Conservation (phyloP, 2,113 vertebrate genomes). For the Eulemur macaco region DNA sequence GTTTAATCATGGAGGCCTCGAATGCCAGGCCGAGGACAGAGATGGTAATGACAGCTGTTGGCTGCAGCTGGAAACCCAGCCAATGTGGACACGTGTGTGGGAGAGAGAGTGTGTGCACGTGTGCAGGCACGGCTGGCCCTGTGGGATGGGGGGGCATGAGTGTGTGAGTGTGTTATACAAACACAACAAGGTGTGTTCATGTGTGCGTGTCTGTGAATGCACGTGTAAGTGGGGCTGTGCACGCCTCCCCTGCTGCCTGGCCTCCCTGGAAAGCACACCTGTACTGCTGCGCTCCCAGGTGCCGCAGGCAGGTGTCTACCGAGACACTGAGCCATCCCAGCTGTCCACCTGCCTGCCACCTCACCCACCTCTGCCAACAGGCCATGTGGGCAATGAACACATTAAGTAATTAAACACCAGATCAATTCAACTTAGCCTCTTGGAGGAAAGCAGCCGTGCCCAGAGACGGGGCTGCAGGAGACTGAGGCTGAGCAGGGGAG, state of each 20-base stretch:
- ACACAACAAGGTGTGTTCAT: background rate
- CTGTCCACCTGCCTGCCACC: background rate
- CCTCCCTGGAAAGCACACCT: background rate
- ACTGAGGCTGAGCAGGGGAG: background rate
- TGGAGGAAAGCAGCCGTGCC: constrained; percentile 76
- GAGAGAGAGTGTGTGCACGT: background rate
- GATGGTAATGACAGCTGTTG: background rate
- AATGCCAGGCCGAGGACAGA: background rate
- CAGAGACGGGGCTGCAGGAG: constrained; percentile 50
- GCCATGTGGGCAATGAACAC: constrained; percentile 75
- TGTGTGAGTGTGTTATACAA: background rate
- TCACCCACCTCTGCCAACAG: constrained; percentile 71
- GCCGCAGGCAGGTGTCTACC: background rate
- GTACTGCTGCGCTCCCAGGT: background rate
- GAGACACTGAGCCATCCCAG: background rate
- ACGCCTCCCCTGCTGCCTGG: background rate
- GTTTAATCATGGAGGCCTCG: background rate
- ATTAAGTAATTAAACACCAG: constrained; percentile 82
- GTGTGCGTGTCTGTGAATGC: background rate
- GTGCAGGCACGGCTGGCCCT: background rate
- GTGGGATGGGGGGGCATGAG: background rate
- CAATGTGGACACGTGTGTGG: background rate
- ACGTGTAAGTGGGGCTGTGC: too few relatives aligned
- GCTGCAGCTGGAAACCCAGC: background rate
- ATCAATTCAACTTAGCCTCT: constrained; percentile 80